phyloP scores from a whole-genome alignment of 35 echinoderm and acorn worm genomes.

The Holothuria glaberrima region DNA sequence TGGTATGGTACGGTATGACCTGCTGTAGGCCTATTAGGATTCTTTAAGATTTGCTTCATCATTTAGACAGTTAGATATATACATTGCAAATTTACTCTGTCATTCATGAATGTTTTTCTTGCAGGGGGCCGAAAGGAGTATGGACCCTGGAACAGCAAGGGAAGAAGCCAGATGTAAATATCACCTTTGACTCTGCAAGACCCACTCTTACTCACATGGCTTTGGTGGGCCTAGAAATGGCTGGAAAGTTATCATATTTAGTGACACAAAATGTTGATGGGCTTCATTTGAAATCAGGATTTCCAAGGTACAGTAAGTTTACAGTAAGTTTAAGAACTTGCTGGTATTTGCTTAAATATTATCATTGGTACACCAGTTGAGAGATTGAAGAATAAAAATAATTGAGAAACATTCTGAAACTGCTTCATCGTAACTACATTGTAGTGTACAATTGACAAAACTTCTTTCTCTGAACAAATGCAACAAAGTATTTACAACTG shows the following conservation, averaged over 20 bases:
- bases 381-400: no score
- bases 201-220: constrained; percentile 90
- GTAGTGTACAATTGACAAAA: no score
- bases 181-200: constrained; percentile 90
- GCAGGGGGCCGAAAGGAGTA: constrained; percentile 90
- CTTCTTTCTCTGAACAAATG: no score
- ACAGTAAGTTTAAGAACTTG: background rate
- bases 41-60: no score
- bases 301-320: no score
- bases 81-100: background rate
- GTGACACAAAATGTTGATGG: constrained; percentile 99
- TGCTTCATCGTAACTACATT: no score
- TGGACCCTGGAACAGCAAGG: constrained; percentile 95
- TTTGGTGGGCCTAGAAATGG: constrained; percentile 79
- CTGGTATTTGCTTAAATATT: no score
- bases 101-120: background rate
- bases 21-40: no score
- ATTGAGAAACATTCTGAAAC: no score
- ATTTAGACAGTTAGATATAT: background rate
- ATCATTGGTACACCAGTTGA: no score
- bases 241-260: constrained; percentile 80
- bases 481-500: no score
- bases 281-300: constrained; percentile 86
- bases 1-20: no score
- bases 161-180: constrained; percentile 87